These are phyloP conservation scores for Lycia hirtaria DNA, from an alignment of 2,888 invertebrate genomes.

Conservation along the genomic window DNA sequence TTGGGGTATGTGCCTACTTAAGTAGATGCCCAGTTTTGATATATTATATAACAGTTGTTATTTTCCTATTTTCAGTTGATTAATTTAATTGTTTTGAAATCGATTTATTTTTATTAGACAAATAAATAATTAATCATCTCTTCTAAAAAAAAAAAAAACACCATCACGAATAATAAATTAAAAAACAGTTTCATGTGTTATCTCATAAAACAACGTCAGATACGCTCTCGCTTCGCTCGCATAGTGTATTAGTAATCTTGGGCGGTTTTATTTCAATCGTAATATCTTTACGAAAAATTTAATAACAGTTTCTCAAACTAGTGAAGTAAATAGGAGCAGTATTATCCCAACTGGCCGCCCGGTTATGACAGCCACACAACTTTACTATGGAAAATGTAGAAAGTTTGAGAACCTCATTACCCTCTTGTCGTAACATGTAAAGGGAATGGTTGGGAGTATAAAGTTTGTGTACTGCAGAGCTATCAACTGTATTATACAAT, in stretches of 20 bases:
- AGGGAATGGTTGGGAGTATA: not conserved
- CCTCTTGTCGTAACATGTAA: slow-evolving; percentile 5
- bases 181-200: not conserved
- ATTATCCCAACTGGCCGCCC: slow-evolving; percentile 7
- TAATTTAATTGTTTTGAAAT: too few relatives aligned
- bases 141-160: too few relatives aligned
- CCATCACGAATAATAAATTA: too few relatives aligned
- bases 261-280: too few relatives aligned
- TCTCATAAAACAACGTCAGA: not conserved
- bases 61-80: too few relatives aligned
- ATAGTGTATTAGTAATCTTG: too few relatives aligned
- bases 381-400: slow-evolving; percentile 16
- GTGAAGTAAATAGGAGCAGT: not conserved
- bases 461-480: slow-evolving; percentile 6
- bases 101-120: too few relatives aligned
- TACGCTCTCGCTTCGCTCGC: too few relatives aligned
- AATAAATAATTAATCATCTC: too few relatives aligned
- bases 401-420: slow-evolving; percentile 23
- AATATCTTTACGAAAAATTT: not conserved
- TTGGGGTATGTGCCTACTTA: too few relatives aligned
- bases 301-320: slow-evolving; percentile 5
- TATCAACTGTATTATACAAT: not conserved
- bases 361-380: slow-evolving; percentile 16
- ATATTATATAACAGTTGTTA: too few relatives aligned
- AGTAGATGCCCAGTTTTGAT: too few relatives aligned